A percentile compares a stretch with the other conserved stretches of the same genome.
phyloP scores from a whole-genome alignment of 2,797 vertebrate species.

The Gila robusta region DNA sequence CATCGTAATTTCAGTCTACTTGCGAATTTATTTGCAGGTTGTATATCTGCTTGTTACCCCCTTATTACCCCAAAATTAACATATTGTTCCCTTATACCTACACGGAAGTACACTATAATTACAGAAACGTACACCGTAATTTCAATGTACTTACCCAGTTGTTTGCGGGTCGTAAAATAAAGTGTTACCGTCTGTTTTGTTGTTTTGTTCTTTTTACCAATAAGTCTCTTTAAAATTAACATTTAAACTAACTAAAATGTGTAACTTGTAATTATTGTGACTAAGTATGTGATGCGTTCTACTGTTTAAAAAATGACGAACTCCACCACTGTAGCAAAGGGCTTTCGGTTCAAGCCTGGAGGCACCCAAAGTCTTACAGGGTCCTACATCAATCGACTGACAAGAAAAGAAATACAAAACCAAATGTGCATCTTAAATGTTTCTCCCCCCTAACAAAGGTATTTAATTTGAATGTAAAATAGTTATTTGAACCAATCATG shows the following conservation, averaged over 20 bases:
- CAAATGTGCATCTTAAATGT: not conserved
- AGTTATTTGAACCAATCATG: slow-evolving; percentile 59
- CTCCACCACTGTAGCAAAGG: slow-evolving; percentile 20
- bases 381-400: slow-evolving; percentile 36
- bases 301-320: slow-evolving; percentile 63
- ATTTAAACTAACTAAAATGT: not conserved
- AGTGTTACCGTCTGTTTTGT: not conserved
- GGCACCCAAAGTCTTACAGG: slow-evolving; percentile 13
- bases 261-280: not conserved
- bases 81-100: no score
- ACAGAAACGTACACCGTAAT: no score
- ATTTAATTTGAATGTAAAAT: slow-evolving; percentile 63
- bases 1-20: no score
- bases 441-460: not conserved
- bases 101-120: no score
- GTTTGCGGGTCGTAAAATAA: no score
- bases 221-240: not conserved
- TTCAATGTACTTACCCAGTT: no score
- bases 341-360: slow-evolving; percentile 44
- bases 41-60: no score
- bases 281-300: not conserved
- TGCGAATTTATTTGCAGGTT: no score
- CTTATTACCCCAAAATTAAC: no score
- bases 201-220: not conserved
- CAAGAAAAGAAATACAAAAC: slow-evolving; percentile 8